Conservation (phyloP, 2,113 vertebrate genomes). For the Amblyornis subalaris region DNA sequence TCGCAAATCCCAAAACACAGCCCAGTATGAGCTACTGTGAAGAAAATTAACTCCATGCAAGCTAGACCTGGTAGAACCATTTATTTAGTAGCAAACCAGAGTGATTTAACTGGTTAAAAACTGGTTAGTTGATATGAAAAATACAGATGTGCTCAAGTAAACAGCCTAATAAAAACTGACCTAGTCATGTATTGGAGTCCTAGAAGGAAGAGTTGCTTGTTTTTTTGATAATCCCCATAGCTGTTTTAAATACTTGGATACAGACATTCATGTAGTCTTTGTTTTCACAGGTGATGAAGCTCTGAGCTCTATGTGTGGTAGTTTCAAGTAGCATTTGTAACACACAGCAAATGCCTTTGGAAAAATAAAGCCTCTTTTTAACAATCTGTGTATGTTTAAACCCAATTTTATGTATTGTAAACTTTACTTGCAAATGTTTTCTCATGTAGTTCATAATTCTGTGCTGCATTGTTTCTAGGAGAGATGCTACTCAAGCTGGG, state of each 20-base stretch:
- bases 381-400: neutral
- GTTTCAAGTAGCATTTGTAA: neutral
- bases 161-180: neutral
- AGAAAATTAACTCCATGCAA: neutral
- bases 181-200: neutral
- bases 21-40: neutral
- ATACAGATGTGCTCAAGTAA: neutral
- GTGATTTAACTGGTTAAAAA: neutral
- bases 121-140: neutral
- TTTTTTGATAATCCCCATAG: neutral
- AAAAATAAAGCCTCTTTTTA: neutral
- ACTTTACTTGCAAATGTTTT: neutral
- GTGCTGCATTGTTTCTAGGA: conserved; percentile 59
- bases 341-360: neutral
- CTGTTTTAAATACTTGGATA: neutral
- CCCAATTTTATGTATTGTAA: neutral
- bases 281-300: neutral
- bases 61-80: neutral
- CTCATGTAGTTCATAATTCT: neutral
- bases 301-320: neutral
- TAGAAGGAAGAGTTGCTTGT: neutral
- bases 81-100: neutral
- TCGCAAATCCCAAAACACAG: neutral
- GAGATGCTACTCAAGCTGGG: conserved; percentile 78
- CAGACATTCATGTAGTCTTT: neutral